Evolutionary conservation across 2,113 vertebrate species (phyloP), one percentile per base, ranked within the genome.

Genomic region (pig (Sus scrofa)): DNA sequence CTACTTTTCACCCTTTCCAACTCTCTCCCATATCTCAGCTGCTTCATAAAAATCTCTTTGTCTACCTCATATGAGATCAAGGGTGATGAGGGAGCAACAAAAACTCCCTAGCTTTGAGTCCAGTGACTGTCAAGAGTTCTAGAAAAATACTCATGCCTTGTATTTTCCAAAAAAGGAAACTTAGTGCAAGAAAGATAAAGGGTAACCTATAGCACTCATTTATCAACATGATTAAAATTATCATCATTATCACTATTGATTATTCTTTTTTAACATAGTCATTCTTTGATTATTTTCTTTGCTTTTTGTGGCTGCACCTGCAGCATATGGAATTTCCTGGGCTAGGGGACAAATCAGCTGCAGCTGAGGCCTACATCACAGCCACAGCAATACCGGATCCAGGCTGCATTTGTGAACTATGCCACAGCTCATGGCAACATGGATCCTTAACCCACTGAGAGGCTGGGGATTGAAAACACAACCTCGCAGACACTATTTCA

Each of bases 11-110:
- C 60, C 60, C 4, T 95, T 94, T 37, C 37, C 97, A 91, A 44
- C 44, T 44, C 18, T 95, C 34, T 92, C 65, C 34, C 65, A 90
- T 37, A 82, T 81, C 52, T 95, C 65, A 94, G 30, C 37, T 91
- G 32, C 52, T 87, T 97, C 77, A 86, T 58, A 52, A 73, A 96
- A 94, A 87, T 94, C 22, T 89, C 79, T 97, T 89, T 96, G 44
- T 92, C 44, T 93, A 71, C 14, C 19, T 56, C 73, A 68, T 90
- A 77, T 52, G 27, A 89, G n/a, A 92, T 19, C 83, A 95, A 86
- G 56, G 52, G n/a, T 75, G 94, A 94, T 92, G n/a, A 75, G 58
- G 26, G 16, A 88, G 79, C 19, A 91, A 86, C 4, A 89, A 74
- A 94, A 83, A 74, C 13, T 39, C 37, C 32, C 50, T 83, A 78